Conservation (phyloP, 2,888 invertebrate genomes). For the Cataglyphis rosenhaueri region DNA sequence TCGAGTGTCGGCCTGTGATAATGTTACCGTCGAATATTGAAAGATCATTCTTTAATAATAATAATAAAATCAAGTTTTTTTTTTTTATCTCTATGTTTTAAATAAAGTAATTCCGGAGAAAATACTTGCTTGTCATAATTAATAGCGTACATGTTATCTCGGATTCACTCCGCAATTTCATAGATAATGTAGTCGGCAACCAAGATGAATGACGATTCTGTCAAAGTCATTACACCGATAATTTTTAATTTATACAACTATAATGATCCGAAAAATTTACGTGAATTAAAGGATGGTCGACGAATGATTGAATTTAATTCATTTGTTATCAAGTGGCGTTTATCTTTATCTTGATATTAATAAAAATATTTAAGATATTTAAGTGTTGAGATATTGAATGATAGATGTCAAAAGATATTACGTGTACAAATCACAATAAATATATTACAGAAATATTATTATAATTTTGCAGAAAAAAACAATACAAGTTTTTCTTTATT, state of each 20-base stretch:
- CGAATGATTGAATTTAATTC: background rate
- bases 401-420: background rate
- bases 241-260: background rate
- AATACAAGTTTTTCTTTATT: background rate
- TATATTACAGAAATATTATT: background rate
- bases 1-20: slow-evolving; percentile 20
- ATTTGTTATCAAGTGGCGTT: background rate
- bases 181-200: background rate
- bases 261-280: background rate
- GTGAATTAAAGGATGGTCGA: background rate
- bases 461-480: background rate
- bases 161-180: background rate
- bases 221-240: background rate
- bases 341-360: slow-evolving; percentile 3
- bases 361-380: too few relatives aligned
- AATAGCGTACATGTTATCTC: background rate
- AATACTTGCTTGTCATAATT: background rate
- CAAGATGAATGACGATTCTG: slow-evolving; percentile 9
- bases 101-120: background rate
- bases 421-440: background rate
- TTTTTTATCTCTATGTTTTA: background rate
- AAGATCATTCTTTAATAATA: slow-evolving; percentile 6
- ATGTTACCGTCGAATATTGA: slow-evolving; percentile 3
- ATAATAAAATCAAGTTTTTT: background rate
- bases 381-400: background rate